These are phyloP conservation scores for Nesoenas mayeri DNA, from an alignment of 2,113 vertebrate species.

Conservation along the genomic window DNA sequence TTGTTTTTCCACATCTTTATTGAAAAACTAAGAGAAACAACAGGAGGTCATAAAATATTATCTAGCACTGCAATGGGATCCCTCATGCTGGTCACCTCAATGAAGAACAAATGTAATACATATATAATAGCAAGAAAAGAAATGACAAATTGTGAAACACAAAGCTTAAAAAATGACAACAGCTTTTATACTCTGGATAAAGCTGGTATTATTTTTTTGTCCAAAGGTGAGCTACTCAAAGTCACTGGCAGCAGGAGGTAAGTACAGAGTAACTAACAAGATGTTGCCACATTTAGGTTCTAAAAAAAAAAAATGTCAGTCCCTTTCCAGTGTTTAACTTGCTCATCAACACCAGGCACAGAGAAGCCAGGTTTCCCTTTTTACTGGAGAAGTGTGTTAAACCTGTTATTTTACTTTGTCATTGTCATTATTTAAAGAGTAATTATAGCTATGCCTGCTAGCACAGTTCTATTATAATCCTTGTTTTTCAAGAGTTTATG, in stretches of 20 bases:
- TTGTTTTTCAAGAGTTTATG: conserved; percentile 42
- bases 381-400: background rate
- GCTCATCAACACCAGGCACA: background rate
- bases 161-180: background rate
- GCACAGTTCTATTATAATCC: conserved; percentile 27
- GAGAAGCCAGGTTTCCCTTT: background rate
- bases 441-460: conserved; percentile 52
- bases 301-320: background rate
- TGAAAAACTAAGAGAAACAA: background rate
- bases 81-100: background rate
- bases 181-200: background rate
- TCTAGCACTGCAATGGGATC: background rate
- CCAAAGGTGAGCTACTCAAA: background rate
- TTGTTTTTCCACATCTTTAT: background rate
- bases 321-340: background rate
- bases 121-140: background rate
- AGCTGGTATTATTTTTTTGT: background rate
- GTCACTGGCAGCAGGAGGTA: background rate
- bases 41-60: background rate
- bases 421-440: conserved; percentile 50
- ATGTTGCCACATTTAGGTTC: background rate
- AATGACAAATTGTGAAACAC: background rate
- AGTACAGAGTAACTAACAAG: background rate
- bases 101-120: background rate
- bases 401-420: conserved; percentile 53